Base-by-base conservation (phyloP, 2,888 invertebrate genomes). In the Phymatocera aterrima region DNA sequence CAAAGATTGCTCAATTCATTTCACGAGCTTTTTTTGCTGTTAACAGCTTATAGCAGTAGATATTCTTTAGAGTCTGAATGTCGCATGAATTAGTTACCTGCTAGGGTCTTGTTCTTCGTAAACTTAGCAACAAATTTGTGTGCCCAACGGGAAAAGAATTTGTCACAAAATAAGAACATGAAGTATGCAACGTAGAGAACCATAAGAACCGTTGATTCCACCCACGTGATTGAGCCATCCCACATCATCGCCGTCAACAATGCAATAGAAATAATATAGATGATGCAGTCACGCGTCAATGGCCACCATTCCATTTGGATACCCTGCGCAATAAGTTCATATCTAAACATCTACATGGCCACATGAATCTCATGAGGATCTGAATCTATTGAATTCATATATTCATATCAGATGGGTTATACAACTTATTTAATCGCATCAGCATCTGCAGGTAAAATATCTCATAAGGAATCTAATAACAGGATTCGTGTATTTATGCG, bases 231-330 rank as follows among this genome's bases (percentile, higher is more conserved):
- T 78, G 91, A 90, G 1, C 95, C 95, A 84, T 97, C 97, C 94
- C 95, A 95, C 37, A 97, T 94, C 68, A 97, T 93, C 1, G 91
- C 84, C 0, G 97, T 93, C 34, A 98, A 90, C 1, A 94, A 92
- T 8, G 93, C 90, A 0, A 97, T 94, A 64, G 96, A 95, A 31
- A 95, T 87, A 81, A 94, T 92, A 88, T 97, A 98, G 78, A 97
- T 94, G 6, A 94, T 85, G 61, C 95, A 95, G 85, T 98, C 98
- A 80, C 98, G 92, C 0, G 96, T 94, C 24, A 98, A 93, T 0
- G 97, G 96, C 91, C 95, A 95, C 93, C 95, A 94, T 86, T 97
- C 95, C 70, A 97, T 91, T 83, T 93, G 92, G 40, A 97, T 94
- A 0, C 95, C 94, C 96, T 96, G 89, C 46, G n/a, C 31, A 74